phyloP scores from a whole-genome alignment of 2,797 vertebrate species.

The Poecilia wingei region DNA sequence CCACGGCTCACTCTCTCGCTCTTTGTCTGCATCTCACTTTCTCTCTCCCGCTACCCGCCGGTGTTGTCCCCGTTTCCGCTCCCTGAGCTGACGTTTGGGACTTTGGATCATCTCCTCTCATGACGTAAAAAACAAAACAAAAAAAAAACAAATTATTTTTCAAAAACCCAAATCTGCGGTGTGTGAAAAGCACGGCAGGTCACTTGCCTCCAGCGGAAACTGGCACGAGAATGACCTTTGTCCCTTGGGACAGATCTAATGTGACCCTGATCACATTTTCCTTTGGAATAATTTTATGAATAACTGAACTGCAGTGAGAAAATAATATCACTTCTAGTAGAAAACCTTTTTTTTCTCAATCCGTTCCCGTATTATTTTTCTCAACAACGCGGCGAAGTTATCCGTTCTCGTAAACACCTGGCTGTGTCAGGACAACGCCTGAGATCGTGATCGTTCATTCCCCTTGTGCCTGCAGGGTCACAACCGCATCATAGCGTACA shows the following conservation, averaged over 20 bases:
- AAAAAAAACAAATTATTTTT: slow-evolving; percentile 19
- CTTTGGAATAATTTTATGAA: background rate
- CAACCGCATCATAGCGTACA: slow-evolving; percentile 99
- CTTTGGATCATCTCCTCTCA: slow-evolving; percentile 4
- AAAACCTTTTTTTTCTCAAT: no score
- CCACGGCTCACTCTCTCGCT: slow-evolving; percentile 40
- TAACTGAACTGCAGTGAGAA: background rate
- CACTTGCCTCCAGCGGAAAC: slow-evolving; percentile 27
- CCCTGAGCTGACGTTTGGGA: slow-evolving; percentile 39
- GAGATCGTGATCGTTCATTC: background rate
- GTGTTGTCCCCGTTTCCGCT: slow-evolving; percentile 12
- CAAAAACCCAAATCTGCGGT: slow-evolving; percentile 26
- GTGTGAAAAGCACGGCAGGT: slow-evolving; percentile 37
- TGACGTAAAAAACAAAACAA: background rate
- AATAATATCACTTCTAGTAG: background rate
- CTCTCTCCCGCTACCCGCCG: slow-evolving; percentile 3
- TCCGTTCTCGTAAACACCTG: no score
- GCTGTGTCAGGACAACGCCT: background rate
- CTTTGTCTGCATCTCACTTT: slow-evolving; percentile 26
- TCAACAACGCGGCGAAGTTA: no score
- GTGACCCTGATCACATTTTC: background rate
- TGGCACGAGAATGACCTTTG: slow-evolving; percentile 25
- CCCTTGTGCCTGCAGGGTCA: slow-evolving; percentile 86
- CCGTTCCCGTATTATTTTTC: no score
- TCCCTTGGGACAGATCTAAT: background rate